A percentile compares a stretch with the other conserved stretches of the same genome.
Evolutionary conservation across 30 jellyfish, hydroid and myxozoan genomes (phyloP).

Genomic region (Pelagia noctiluca): DNA sequence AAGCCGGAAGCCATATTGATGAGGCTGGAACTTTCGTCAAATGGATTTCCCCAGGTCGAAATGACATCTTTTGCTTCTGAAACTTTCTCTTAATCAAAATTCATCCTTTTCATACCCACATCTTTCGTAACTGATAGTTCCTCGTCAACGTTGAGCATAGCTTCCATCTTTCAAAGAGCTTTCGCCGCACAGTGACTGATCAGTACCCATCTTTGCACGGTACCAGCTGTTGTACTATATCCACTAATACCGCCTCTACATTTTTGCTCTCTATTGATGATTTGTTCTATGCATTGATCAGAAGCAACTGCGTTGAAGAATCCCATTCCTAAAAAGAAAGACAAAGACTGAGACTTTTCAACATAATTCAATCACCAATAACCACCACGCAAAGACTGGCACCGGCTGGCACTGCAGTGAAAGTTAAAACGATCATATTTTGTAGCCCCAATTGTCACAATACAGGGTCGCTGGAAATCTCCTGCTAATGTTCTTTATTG

Average conservation of each 20-base stretch:
- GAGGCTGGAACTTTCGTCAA: slow-evolving; percentile 26
- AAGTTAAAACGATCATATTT: neutral
- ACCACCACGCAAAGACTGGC: neutral
- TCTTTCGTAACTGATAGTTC: slow-evolving; percentile 53
- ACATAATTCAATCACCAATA: too few relatives aligned
- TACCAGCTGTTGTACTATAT: slow-evolving; percentile 57
- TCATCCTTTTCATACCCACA: slow-evolving; percentile 43
- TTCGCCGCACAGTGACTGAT: slow-evolving; percentile 61
- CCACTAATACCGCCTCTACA: slow-evolving; percentile 70
- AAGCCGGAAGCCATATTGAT: slow-evolving; percentile 55
- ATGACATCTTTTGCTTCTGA: slow-evolving; percentile 9
- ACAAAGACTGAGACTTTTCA: slow-evolving; percentile 12
- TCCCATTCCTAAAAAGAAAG: slow-evolving; percentile 49
- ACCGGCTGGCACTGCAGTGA: slow-evolving; percentile 15
- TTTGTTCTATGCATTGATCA: slow-evolving; percentile 64
- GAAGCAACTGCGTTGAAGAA: slow-evolving; percentile 57
- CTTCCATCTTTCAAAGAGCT: slow-evolving; percentile 44
- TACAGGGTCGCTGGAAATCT: too few relatives aligned
- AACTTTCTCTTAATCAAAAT: slow-evolving; percentile 39
- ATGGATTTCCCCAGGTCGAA: slow-evolving; percentile 63
- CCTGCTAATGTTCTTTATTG: too few relatives aligned
- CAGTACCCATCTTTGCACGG: slow-evolving; percentile 66
- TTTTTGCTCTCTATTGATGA: slow-evolving; percentile 57
- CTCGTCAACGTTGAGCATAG: slow-evolving; percentile 26
- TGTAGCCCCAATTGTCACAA: neutral